A percentile compares a stretch with the other conserved stretches of the same genome.
phyloP scores from a whole-genome alignment of 2,888 invertebrate genomes.

The Phasia obesa region DNA sequence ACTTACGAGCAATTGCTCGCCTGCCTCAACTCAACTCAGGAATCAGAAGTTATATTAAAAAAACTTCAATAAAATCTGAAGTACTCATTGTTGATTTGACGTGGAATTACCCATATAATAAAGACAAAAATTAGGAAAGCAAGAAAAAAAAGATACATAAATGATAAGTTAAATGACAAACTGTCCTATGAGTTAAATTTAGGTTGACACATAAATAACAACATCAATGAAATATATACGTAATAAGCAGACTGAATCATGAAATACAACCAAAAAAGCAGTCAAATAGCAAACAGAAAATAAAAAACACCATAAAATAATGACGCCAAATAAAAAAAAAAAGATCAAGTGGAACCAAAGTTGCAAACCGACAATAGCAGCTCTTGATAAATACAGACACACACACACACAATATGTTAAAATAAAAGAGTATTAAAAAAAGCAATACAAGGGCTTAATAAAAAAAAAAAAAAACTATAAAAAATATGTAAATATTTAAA shows the following conservation, averaged over 20 bases:
- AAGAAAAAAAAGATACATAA: neutral
- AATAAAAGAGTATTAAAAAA: constrained; percentile 11
- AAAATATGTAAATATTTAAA: constrained; percentile 49
- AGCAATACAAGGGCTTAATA: constrained; percentile 29
- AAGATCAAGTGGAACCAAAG: constrained; percentile 47
- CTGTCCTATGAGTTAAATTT: constrained; percentile 30
- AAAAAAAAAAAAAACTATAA: constrained; percentile 8
- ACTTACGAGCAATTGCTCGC: too few relatives aligned
- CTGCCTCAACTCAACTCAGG: too few relatives aligned
- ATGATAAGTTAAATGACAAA: constrained; percentile 27
- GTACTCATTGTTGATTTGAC: too few relatives aligned
- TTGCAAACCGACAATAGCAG: constrained; percentile 1
- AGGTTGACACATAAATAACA: constrained; percentile 32
- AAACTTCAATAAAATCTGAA: too few relatives aligned
- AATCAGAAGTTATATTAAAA: too few relatives aligned
- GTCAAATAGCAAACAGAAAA: constrained; percentile 20
- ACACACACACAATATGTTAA: constrained; percentile 8
- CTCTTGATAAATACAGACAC: neutral
- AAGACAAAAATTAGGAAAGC: neutral
- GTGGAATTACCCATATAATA: too few relatives aligned
- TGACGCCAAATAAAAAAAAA: neutral
- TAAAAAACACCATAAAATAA: constrained; percentile 14
- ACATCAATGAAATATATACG: constrained; percentile 1
- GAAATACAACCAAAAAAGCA: constrained; percentile 5
- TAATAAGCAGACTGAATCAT: constrained; percentile 29